Base-by-base conservation (phyloP, 2,113 vertebrate genomes). In the Tetrao urogallus region DNA sequence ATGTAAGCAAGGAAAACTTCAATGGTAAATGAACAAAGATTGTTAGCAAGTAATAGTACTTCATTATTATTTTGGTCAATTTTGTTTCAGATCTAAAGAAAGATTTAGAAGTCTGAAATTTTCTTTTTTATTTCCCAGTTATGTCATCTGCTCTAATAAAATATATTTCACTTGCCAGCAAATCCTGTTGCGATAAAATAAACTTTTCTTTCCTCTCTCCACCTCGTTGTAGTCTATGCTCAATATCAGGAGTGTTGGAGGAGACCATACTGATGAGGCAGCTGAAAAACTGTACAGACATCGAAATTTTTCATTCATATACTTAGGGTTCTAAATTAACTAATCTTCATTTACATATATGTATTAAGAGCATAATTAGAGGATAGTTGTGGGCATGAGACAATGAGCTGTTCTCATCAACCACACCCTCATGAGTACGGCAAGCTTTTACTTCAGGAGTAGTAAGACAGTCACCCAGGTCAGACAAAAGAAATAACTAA, bases 391-490 rank as follows among this genome's bases (percentile, higher is more conserved):
- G 38, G 38, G 38, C 38, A 38, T 38, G 82, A 95, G 94, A 87
- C 74, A 89, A 96, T 94, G 90, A 80, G 27, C 34, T 89, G 76
- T 27, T 97, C 96, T 97, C 89, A 95, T 97, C 96, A 97, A 95
- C 48, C 52, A 64, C 77, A 50, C 58, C 77, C 79, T 78, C 87
- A 76, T 91, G 47, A 75, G 78, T 96, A 64, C 82, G 88, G 79
- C 73, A 89, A 79, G 25, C 52, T 82, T 77, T 61, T 61, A 54
- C 25, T 92, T 86, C 48, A 82, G 34, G 47, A 86, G n/a, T 47
- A 2, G 2, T 77, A 72, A 87, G 86, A 82, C 18, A 72, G 72
- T 86, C 91, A 92, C 45, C 48, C 72, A 91, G 36, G 61, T 1
- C 3, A 94, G 92, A 90, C 78, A 58, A 83, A 74, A 92, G 86